Base-by-base conservation (phyloP, 1,140 invertebrate genomes). In the Cyclina sinensis region DNA sequence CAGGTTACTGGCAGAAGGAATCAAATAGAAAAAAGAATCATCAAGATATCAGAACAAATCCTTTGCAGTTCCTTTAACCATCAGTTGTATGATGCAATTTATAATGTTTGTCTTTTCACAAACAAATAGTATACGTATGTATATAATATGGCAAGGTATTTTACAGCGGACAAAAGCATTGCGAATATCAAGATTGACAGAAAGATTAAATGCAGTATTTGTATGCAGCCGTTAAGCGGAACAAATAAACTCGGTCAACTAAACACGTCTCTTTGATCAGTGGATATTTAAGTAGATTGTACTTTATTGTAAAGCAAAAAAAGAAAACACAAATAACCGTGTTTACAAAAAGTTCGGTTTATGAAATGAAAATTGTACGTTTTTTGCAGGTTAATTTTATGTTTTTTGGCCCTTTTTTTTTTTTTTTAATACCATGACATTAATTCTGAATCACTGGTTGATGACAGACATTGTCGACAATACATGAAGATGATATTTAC, bases 201-300 rank as follows among this genome's bases (percentile, higher is more conserved):
- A 11, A 24, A 27, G 57, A 62, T 62, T 62, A 62, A 62, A 27
- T 24, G n/a, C 57, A 18, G 2, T n/a, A 62, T 62, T 62, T 62
- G 57, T 62, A 62, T 62, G 57, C 57, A 62, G 57, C 57, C 9
- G 24, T 24, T 62, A 27, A 62, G 57, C 57, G 57, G 57, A 62
- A 62, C 57, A 62, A 62, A 62, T 62, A 27, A 62, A 62, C 57
- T 62, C 57, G 57, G 57, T 62, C 57, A 62, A 62, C 18, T n/a
- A 27, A 27, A n/a, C 27, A 27, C n/a, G 1, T 1, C 57, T 27
- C 57, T 62, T 62, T 62, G 57, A 62, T 62, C 24, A n/a, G 5
- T 7, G 4, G 43, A 14, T 43, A 43, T 43, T 43, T 11, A 54
- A 54, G 21, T 54, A 18, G 21, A 4, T 54, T 18, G 51, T 54